Evolutionary conservation across 2,113 vertebrate genomes (phyloP), one percentile per base, ranked within the genome.

Genomic region (Peucedramus taeniatus): DNA sequence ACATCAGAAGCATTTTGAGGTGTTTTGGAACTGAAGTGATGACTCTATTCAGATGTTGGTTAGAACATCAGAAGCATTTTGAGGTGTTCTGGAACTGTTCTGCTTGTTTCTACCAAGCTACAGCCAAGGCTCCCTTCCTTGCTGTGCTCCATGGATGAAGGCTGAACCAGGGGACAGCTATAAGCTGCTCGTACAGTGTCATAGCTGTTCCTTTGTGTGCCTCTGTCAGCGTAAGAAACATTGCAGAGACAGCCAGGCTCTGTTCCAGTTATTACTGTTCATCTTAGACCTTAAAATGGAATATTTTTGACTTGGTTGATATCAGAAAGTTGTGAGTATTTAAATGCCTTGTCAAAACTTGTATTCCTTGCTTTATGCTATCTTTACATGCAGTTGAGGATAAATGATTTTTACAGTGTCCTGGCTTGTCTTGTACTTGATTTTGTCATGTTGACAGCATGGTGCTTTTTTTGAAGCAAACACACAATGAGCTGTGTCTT

Each of bases 391-490:
- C 44, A 77, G 54, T 65, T 82, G 60, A 96, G 65, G 76, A 90
- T 97, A 97, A 98, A 89, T 79, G 49, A 88, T 94, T 96, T 97
- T 89, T 97, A 78, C 93, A 87, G 81, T 93, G 72, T 77, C 71
- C 40, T 94, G 91, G 63, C 49, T 86, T 96, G 78, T 50, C 79
- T 95, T 78, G 78, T 91, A 93, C 85, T 97, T 96, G 93, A 96
- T 97, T 97, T 94, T 97, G 92, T 96, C 96, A 96, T 89, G 83
- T 82, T 97, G 97, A 97, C 96, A 96, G 84, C 57, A 89, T 83
- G 88, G 40, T 7, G 13, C 39, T 96, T 59, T 91, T 83, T 93
- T 65, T 93, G 94, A 97, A 95, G 71, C 69, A 96, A 97, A 96
- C 64, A 87, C 53, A 94, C 89, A 94, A 91, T 82, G 83, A 97